Percentiles rank a stretch among this genome's conserved stretches.
Evolutionary conservation across 2,888 invertebrate species (phyloP).

Genomic region (Lottia gigantea): DNA sequence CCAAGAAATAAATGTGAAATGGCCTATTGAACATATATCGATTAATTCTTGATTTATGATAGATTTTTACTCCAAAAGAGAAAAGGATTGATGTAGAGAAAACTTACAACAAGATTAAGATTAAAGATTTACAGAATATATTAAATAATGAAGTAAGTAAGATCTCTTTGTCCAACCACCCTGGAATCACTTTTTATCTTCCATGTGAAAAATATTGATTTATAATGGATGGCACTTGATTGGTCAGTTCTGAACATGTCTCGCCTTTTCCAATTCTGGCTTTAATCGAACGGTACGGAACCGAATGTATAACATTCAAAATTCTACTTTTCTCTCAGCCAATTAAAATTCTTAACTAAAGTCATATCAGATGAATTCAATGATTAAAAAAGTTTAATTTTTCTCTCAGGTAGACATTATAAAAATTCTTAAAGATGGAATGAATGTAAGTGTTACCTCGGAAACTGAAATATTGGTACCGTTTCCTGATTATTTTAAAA

Average conservation of each 20-base stretch:
- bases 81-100: constrained; percentile 40
- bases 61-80: constrained; percentile 47
- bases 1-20: no score
- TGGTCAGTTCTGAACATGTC: no score
- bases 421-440: constrained; percentile 32
- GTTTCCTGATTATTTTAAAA: constrained; percentile 47
- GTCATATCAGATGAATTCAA: no score
- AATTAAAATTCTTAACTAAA: no score
- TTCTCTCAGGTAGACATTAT: constrained; percentile 36
- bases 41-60: constrained; percentile 18
- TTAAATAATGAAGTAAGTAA: constrained; percentile 40
- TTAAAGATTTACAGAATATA: constrained; percentile 42
- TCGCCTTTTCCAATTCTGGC: no score
- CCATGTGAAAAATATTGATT: no score
- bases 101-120: constrained; percentile 48
- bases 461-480: constrained; percentile 39
- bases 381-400: neutral
- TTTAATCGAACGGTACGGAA: no score
- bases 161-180: neutral
- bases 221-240: no score
- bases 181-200: no score
- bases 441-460: constrained; percentile 31
- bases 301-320: no score
- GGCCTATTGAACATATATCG: no score
- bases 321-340: no score